Percentiles rank a stretch among this genome's conserved stretches.
These are phyloP conservation scores for Chloropsis hardwickii DNA, from an alignment of 2,113 vertebrate genomes.

Conservation along the genomic window DNA sequence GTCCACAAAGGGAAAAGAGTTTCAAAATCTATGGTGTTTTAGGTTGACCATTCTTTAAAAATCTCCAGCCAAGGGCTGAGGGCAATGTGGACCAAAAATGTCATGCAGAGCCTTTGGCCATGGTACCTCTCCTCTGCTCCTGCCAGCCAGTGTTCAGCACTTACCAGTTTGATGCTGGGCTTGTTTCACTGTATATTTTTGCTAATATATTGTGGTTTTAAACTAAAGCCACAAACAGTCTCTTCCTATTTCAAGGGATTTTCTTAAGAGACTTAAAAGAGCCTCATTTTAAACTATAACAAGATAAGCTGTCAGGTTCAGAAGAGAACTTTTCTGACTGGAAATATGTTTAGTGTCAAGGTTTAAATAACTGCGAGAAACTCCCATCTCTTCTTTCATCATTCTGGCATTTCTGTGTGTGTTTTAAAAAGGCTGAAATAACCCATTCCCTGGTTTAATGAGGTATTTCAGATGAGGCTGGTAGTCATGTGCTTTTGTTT, in stretches of 20 bases:
- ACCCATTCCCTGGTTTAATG: constrained; percentile 37
- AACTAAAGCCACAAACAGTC: constrained; percentile 44
- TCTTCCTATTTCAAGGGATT: constrained; percentile 5
- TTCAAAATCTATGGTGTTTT: not conserved
- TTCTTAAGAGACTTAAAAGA: constrained; percentile 38
- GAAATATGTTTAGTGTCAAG: constrained; percentile 23
- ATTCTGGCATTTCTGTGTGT: not conserved
- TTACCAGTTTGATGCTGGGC: not conserved
- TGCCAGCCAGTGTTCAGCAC: not conserved
- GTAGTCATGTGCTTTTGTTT: constrained; percentile 37
- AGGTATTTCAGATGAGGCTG: constrained; percentile 36
- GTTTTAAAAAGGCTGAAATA: constrained; percentile 35
- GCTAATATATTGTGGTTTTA: constrained; percentile 41
- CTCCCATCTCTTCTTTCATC: constrained; percentile 49
- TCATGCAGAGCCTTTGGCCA: not conserved
- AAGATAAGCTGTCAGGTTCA: constrained; percentile 51
- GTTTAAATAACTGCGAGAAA: constrained; percentile 43
- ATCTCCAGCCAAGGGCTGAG: not conserved
- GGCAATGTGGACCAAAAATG: not conserved
- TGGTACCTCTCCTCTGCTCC: not conserved
- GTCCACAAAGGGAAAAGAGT: not conserved
- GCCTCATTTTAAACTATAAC: constrained; percentile 46
- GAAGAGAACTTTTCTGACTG: constrained; percentile 31
- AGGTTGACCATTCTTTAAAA: not conserved
- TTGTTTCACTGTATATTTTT: constrained; percentile 7